Evolutionary conservation across 1,140 invertebrate genomes (phyloP), one percentile per base, ranked within the genome.

Genomic region (Harpegnathos saltator): DNA sequence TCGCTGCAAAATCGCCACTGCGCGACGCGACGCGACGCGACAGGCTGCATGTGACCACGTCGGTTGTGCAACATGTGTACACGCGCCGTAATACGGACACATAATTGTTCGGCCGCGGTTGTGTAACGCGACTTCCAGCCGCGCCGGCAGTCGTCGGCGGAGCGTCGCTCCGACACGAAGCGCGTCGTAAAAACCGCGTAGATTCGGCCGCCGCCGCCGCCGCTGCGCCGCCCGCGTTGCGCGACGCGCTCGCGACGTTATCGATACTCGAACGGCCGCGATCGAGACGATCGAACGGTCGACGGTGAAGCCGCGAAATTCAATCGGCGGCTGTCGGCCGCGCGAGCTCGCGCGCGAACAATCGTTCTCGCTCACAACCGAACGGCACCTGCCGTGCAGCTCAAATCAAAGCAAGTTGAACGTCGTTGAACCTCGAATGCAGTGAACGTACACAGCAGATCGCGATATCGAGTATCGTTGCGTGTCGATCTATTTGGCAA

Each of bases 81-180:
- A 88, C 86, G 83, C 86, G 86, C 83, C 82, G 78, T 88, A 91
- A 90, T 91, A 90, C 88, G 90, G 89, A 91, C 38, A 15, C 89
- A 90, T 89, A 90, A 92, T 92, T 90, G 87, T 88, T 88, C 69
- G 85, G 77, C 38, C 87, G 85, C 63, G 62, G 85, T 90, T 90
- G 85, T 90, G 85, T 85, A 91, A 91, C 75, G 62, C 68, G 22
- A 58, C 50, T 87, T 89, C 78, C 85, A 89, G 71, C 58, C 82
- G 26, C 44, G 22, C 17, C 54, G 65, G 44, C 87, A 89, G 89
- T 89, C 83, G 58, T 52, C 38, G 66, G 11, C 19, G 50, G 56
- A 80, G 80, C 80, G 75, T 84, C 75, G 71, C 33, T 77, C 33
- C 24, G 81, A 19, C 52, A 50, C 24, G 1, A 72, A 59, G n/a